These are phyloP conservation scores for Hemaris fuciformis DNA, from an alignment of 2,888 invertebrate species.

Conservation along the genomic window DNA sequence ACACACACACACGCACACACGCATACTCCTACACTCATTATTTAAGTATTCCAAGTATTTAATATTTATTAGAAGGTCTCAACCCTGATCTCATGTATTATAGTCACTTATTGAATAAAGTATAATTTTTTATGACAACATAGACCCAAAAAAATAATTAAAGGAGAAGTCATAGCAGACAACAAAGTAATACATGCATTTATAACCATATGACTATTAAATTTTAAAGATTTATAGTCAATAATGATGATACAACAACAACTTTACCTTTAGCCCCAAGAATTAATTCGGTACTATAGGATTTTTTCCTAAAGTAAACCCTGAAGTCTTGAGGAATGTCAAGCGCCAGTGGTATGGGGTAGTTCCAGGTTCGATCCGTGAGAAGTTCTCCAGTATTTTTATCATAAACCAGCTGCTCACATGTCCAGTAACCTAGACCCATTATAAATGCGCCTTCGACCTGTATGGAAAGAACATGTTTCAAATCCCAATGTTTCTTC, in stretches of 20 bases:
- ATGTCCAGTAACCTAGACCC: constrained; percentile 88
- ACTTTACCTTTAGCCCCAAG: constrained; percentile 84
- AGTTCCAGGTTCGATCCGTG: constrained; percentile 89
- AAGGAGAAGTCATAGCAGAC: too few species aligned
- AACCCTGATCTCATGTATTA: too few species aligned
- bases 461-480: constrained; percentile 31
- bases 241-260: neutral
- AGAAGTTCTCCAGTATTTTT: constrained; percentile 83
- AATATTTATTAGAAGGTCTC: too few species aligned
- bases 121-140: too few species aligned
- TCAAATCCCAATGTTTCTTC: neutral
- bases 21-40: too few species aligned
- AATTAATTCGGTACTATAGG: constrained; percentile 82
- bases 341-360: constrained; percentile 86
- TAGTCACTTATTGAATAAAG: too few species aligned
- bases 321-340: constrained; percentile 89
- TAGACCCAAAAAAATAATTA: too few species aligned
- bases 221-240: neutral
- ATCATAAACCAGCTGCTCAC: constrained; percentile 85
- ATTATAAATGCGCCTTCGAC: constrained; percentile 89
- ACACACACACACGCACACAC: too few species aligned
- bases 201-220: too few species aligned
- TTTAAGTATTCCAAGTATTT: too few species aligned
- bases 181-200: too few species aligned
- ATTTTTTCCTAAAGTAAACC: constrained; percentile 83